Evolutionary conservation across 2,797 vertebrate species (phyloP), one percentile per base, ranked within the genome.

Genomic region (Pantherophis vulpinus): DNA sequence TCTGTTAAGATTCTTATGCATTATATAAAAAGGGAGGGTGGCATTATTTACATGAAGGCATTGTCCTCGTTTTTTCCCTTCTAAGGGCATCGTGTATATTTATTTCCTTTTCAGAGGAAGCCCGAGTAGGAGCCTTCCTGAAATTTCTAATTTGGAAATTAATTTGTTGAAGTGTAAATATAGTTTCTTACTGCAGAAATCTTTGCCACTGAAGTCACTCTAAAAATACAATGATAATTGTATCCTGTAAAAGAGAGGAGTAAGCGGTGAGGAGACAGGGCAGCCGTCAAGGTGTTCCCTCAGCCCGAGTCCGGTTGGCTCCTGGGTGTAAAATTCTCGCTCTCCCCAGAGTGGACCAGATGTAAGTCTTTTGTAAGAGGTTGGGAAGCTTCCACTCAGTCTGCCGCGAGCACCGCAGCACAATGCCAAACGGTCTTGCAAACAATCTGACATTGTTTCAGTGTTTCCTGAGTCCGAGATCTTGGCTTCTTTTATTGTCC

Each of bases 401-500:
- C 92, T 93, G 89, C 83, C 18, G 12, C 18, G 32, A 87, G 79
- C 70, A 51, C 74, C n/a, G 2, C 58, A 63, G 18, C 86, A 90
- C 88, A 90, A 90, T 90, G 89, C 89, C 83, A 74, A 93, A 87
- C 47, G 4, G 70, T 37, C 89, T 87, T n/a, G 90, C 60, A 87
- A 87, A 93, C 89, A 93, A 93, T 93, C 89, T 51, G 12, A 32
- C 61, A 90, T 93, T 93, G 92, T 93, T 93, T 90, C 37, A 51
- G 58, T 51, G 92, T 59, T 93, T 93, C 92, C 92, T 90, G 92
- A 47, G 37, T n/a, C 92, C 47, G 47, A 90, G 87, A 93, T 90
- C 83, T 42, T 93, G 92, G 90, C 92, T 90, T 93, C 92, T 51
- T 90, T 87, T 70, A 87, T 93, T 93, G 83, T 93, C 92, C 60